Conservation (phyloP, 1,140 invertebrate species). For the Linepithema humile region DNA sequence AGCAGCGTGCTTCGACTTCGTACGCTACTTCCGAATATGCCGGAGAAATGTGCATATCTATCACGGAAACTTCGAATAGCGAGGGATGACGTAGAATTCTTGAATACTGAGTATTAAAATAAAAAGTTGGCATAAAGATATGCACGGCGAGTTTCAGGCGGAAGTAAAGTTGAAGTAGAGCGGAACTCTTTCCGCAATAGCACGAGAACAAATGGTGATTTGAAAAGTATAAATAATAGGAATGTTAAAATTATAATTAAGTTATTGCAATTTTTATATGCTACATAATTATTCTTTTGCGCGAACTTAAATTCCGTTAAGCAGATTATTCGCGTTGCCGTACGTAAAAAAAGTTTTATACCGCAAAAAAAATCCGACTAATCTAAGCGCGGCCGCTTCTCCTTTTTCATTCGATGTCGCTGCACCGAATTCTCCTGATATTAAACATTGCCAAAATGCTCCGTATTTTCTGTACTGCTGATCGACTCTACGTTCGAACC, state of each 20-base stretch:
- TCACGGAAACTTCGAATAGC: slow-evolving; percentile 3
- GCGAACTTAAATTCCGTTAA: background rate
- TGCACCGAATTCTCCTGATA: background rate
- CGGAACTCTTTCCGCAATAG: background rate
- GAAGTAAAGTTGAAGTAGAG: background rate
- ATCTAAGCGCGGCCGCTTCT: background rate
- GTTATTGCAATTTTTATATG: background rate
- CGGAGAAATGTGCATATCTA: background rate
- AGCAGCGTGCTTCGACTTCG: background rate
- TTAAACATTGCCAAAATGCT: slow-evolving; percentile 51
- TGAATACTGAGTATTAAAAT: background rate
- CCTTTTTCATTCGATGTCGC: background rate
- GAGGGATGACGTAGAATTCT: background rate
- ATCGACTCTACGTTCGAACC: slow-evolving; percentile 58
- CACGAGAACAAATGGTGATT: background rate
- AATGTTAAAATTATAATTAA: background rate
- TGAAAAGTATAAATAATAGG: background rate
- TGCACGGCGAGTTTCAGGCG: background rate
- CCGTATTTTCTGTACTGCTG: slow-evolving; percentile 32
- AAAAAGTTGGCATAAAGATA: background rate
- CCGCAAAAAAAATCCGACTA: background rate
- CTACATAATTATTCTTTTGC: too few species aligned
- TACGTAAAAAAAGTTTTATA: background rate
- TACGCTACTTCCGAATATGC: background rate
- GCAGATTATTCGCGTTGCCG: background rate